phyloP scores from a whole-genome alignment of 2,113 vertebrate species.

The Tachycineta bicolor region DNA sequence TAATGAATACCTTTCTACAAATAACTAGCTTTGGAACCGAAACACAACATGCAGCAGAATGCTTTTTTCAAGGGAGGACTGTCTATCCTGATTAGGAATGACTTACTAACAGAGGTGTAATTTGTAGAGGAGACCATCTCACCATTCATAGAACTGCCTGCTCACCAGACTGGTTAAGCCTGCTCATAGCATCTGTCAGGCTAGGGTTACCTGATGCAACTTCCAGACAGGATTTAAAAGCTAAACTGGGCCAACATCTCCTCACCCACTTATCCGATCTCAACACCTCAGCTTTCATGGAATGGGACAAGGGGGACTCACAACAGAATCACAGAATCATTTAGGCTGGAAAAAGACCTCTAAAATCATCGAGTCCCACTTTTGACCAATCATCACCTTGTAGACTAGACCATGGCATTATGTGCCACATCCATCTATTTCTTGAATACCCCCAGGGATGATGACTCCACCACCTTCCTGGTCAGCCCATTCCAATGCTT shows the following conservation, averaged over 20 bases:
- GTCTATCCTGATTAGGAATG: neutral
- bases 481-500: too few relatives aligned
- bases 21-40: neutral
- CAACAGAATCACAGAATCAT: neutral
- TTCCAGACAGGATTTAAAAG: neutral
- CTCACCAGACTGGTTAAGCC: neutral
- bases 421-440: fast-evolving
- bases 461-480: fast-evolving
- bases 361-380: fast-evolving
- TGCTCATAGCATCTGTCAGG: neutral
- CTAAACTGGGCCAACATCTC: neutral
- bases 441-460: neutral
- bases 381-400: neutral
- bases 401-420: neutral
- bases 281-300: neutral
- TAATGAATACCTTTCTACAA: neutral
- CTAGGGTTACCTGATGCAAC: neutral
- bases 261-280: neutral
- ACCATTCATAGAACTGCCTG: neutral
- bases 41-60: neutral
- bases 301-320: fast-evolving
- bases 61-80: neutral
- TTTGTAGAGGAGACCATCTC: neutral
- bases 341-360: neutral
- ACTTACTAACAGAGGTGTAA: neutral